phyloP scores from a whole-genome alignment of 2,888 invertebrate genomes.

The Cheilosia impressa region DNA sequence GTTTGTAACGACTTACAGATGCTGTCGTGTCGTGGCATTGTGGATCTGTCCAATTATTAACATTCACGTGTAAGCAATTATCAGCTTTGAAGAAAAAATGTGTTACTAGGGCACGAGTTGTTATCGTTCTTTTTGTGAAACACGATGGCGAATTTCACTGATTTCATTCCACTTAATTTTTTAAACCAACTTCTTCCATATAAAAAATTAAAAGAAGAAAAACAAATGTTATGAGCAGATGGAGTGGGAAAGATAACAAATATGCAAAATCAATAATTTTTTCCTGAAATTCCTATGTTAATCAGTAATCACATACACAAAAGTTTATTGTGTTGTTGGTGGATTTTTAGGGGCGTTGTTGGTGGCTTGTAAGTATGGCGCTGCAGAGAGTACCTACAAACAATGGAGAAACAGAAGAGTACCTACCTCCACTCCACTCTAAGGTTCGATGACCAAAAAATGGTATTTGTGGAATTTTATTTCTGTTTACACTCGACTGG shows the following conservation, averaged over 20 bases:
- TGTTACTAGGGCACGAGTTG: constrained; percentile 59
- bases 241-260: neutral
- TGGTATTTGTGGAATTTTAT: constrained; percentile 28
- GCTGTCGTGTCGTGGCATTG: neutral
- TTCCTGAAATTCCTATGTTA: constrained; percentile 38
- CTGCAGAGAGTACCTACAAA: constrained; percentile 12
- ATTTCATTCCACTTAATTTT: constrained; percentile 6
- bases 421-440: neutral
- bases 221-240: neutral
- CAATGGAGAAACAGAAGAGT: constrained; percentile 18
- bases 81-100: constrained; percentile 33
- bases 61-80: constrained; percentile 51
- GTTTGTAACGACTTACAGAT: constrained; percentile 8
- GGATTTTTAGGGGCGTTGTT: constrained; percentile 11
- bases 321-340: neutral
- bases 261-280: constrained; percentile 45
- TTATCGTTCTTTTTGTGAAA: constrained; percentile 35
- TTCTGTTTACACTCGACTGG: constrained; percentile 4
- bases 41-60: constrained; percentile 55
- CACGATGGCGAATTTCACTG: constrained; percentile 19
- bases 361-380: constrained; percentile 13
- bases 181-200: neutral
- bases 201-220: neutral
- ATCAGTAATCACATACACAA: constrained; percentile 27
- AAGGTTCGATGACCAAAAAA: constrained; percentile 55